Conservation (phyloP, 2,888 invertebrate species). For the Apamea epomidion region DNA sequence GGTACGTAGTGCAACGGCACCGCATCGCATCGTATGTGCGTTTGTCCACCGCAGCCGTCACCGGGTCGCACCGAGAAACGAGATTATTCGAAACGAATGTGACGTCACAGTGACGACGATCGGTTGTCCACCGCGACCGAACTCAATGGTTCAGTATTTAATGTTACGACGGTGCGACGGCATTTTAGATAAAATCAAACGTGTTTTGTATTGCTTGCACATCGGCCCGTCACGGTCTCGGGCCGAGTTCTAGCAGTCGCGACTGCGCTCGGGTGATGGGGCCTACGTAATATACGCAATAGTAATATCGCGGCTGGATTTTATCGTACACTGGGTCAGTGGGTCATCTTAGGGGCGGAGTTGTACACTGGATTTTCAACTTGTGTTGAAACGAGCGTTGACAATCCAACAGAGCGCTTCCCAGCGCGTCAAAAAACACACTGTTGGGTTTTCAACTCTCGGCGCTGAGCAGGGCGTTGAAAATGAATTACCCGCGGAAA, state of each 20-base stretch:
- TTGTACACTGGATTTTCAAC: too few species aligned
- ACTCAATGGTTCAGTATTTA: background rate
- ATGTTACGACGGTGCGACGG: background rate
- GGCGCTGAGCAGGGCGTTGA: too few species aligned
- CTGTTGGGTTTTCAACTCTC: too few species aligned
- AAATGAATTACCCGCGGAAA: too few species aligned
- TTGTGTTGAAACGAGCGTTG: too few species aligned
- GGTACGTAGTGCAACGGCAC: too few species aligned
- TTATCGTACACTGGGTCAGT: too few species aligned
- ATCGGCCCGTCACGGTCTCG: background rate
- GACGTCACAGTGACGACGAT: background rate
- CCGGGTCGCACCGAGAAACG: background rate
- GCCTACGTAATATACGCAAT: too few species aligned
- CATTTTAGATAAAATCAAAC: background rate
- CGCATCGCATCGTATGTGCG: background rate
- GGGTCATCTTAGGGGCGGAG: too few species aligned
- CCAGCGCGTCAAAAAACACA: too few species aligned
- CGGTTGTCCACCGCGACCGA: background rate
- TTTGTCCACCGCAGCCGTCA: background rate
- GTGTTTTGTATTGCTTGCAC: background rate
- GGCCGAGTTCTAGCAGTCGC: background rate
- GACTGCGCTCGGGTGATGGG: background rate
- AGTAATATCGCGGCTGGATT: too few species aligned
- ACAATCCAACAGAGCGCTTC: too few species aligned
- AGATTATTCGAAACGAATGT: background rate